These are phyloP conservation scores for Clarias pachynema DNA, from an alignment of 2,797 vertebrate genomes.

Conservation along the genomic window DNA sequence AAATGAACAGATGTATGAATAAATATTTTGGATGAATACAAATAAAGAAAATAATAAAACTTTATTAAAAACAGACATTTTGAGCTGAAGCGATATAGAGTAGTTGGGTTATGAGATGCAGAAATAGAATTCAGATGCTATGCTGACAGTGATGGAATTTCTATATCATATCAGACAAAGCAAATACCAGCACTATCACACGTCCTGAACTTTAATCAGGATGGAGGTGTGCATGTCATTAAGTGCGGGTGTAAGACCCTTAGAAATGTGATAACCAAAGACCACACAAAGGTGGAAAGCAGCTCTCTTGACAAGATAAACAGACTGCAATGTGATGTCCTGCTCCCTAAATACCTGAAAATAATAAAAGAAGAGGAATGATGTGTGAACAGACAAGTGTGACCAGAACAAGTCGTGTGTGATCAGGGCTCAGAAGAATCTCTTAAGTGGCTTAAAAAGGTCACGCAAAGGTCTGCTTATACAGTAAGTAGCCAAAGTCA, in stretches of 20 bases:
- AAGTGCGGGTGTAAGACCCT: not conserved
- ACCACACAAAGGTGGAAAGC: not conserved
- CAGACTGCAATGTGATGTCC: conserved; percentile 25
- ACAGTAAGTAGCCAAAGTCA: not conserved
- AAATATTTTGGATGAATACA: too few relatives aligned
- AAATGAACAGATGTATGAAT: too few relatives aligned
- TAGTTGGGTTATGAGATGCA: too few relatives aligned
- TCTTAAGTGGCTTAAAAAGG: not conserved
- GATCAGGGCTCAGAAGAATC: not conserved
- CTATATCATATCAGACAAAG: too few relatives aligned
- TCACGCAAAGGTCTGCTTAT: not conserved
- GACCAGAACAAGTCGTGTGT: conserved; percentile 12
- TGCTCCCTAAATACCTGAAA: not conserved
- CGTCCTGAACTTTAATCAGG: not conserved
- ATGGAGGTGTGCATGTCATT: not conserved
- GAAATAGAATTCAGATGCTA: too few relatives aligned
- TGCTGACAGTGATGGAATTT: too few relatives aligned
- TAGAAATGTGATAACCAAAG: not conserved
- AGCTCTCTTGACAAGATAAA: conserved; percentile 28
- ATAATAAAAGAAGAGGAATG: conserved; percentile 4
- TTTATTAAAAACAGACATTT: too few relatives aligned
- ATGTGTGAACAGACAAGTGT: conserved; percentile 7
- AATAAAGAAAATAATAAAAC: too few relatives aligned
- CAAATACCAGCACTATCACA: not conserved
- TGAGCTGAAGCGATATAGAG: too few relatives aligned